Percentiles rank a stretch among this genome's conserved stretches.
phyloP scores from a whole-genome alignment of 2,113 vertebrate genomes.

The Petaurus breviceps region DNA sequence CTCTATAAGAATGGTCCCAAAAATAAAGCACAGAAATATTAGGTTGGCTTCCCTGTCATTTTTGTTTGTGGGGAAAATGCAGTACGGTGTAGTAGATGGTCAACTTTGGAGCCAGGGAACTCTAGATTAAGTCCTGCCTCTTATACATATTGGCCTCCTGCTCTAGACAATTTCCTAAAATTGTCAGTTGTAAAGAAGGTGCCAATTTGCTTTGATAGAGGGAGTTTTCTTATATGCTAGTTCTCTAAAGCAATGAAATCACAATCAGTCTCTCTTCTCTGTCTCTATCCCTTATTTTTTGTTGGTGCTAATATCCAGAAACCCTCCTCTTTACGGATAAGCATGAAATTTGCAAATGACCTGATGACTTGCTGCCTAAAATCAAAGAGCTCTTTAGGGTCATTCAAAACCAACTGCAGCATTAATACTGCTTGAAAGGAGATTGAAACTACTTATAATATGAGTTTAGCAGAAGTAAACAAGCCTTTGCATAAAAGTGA shows the following conservation, averaged over 20 bases:
- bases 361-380: not conserved
- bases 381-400: not conserved
- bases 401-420: not conserved
- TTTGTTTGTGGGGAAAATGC: not conserved
- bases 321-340: not conserved
- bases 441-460: not conserved
- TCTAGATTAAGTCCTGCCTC: not conserved
- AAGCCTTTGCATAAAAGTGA: not conserved
- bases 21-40: not conserved
- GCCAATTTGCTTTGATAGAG: not conserved
- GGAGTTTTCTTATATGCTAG: not conserved
- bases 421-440: not conserved
- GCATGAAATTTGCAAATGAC: fast-evolving
- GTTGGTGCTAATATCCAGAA: not conserved
- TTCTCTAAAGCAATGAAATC: not conserved
- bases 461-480: not conserved
- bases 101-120: not conserved
- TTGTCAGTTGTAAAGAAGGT: not conserved
- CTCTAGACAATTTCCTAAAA: not conserved
- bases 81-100: not conserved
- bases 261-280: not conserved
- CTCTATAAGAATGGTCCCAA: not conserved
- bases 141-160: not conserved
- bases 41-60: not conserved
- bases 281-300: not conserved